Conservation (phyloP, 2,797 vertebrate species). For the Manis crassicaudata region DNA sequence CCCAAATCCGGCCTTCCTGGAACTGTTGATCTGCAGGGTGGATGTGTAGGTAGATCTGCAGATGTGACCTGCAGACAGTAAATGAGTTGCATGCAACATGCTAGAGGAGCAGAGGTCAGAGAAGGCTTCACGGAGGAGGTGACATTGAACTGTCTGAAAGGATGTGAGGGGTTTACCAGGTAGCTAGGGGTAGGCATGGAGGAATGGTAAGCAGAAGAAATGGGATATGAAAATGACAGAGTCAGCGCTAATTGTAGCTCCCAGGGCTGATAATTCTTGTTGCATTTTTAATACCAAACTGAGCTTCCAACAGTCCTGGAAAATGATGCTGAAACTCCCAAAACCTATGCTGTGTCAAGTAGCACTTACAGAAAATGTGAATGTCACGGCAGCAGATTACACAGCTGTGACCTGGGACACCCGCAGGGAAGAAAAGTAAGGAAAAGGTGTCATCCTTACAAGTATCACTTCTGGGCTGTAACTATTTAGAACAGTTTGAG, state of each 20-base stretch:
- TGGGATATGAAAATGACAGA: neutral
- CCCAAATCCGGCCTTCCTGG: neutral
- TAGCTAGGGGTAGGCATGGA: rapidly evolving
- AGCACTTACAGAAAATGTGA: slow-evolving; percentile 64
- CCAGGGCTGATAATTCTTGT: neutral
- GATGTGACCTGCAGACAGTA: too few species aligned
- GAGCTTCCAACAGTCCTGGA: slow-evolving; percentile 8
- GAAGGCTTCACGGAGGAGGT: neutral
- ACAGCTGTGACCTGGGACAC: slow-evolving; percentile 48
- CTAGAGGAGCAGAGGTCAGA: neutral
- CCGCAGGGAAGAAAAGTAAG: neutral
- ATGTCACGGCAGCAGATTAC: slow-evolving; percentile 16
- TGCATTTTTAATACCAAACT: slow-evolving; percentile 8
- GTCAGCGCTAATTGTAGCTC: neutral
- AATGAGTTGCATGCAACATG: neutral
- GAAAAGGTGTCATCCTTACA: neutral
- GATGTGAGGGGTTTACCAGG: neutral
- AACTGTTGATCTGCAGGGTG: neutral
- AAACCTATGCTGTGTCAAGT: slow-evolving; percentile 32
- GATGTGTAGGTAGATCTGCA: too few species aligned
- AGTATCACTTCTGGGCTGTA: slow-evolving; percentile 24
- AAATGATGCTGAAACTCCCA: slow-evolving; percentile 42
- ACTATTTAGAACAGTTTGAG: neutral
- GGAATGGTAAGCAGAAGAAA: neutral
- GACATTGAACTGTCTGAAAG: neutral